Conservation (phyloP, 2,888 invertebrate species). For the Allolobophora icterica region DNA sequence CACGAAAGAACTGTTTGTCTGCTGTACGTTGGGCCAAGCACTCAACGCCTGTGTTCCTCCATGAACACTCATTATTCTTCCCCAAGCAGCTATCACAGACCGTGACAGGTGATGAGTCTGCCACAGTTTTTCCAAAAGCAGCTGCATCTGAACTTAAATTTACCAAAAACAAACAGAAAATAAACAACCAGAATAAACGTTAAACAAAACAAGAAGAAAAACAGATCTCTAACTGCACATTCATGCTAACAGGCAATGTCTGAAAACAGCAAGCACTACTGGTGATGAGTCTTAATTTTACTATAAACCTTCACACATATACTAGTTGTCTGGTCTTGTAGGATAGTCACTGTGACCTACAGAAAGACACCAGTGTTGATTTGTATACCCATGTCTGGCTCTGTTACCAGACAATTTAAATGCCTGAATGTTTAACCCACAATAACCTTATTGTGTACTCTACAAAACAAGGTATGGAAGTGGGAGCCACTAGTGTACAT, state of each 20-base stretch:
- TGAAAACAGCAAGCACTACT: slow-evolving; percentile 17
- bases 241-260: not conserved
- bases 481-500: too few species aligned
- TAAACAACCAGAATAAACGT: not conserved
- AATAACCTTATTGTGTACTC: too few species aligned
- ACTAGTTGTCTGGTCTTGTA: not conserved
- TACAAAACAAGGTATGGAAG: too few species aligned
- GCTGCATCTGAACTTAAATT: not conserved
- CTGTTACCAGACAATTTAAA: not conserved
- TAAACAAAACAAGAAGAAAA: not conserved
- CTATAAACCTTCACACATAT: not conserved
- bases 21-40: not conserved
- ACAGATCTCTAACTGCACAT: not conserved
- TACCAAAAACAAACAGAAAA: not conserved
- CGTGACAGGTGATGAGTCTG: not conserved
- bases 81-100: not conserved
- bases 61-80: not conserved
- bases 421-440: too few species aligned
- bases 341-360: not conserved
- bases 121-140: not conserved
- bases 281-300: not conserved
- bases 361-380: not conserved
- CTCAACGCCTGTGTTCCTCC: not conserved
- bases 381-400: not conserved
- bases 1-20: not conserved